phyloP scores from a whole-genome alignment of 2,888 invertebrate species.

The Pterobdella sp. region DNA sequence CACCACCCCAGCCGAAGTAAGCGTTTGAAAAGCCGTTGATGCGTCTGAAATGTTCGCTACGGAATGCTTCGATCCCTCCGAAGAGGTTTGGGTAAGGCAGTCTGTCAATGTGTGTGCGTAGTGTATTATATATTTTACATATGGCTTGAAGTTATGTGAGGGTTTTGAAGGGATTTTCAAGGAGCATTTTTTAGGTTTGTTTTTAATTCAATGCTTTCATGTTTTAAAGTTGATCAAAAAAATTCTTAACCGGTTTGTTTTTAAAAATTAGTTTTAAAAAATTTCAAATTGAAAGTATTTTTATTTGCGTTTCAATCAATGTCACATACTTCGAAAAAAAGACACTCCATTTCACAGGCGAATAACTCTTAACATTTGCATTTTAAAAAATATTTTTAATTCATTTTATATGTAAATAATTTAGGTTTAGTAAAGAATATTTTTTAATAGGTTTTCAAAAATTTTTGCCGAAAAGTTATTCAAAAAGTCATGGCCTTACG shows the following conservation, averaged over 20 bases:
- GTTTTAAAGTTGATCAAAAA: background rate
- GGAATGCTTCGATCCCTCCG: constrained; percentile 34
- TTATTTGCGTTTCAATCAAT: background rate
- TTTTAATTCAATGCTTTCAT: background rate
- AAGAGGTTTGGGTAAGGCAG: constrained; percentile 33
- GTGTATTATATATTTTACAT: too few species aligned
- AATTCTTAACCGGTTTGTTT: background rate
- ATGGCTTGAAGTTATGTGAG: too few species aligned
- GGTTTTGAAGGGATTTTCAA: too few species aligned
- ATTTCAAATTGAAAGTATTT: background rate
- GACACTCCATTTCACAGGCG: constrained; percentile 11
- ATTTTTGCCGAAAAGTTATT: too few species aligned
- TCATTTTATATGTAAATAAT: too few species aligned
- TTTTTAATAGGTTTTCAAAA: too few species aligned
- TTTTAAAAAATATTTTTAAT: too few species aligned
- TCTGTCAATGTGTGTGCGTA: constrained; percentile 14
- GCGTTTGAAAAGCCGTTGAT: constrained; percentile 35
- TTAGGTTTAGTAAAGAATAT: too few species aligned
- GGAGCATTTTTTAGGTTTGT: too few species aligned
- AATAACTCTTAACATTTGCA: background rate
- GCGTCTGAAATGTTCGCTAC: constrained; percentile 27
- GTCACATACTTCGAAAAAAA: constrained; percentile 2
- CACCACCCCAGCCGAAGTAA: constrained; percentile 36
- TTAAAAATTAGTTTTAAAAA: background rate
- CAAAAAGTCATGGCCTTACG: too few species aligned